Evolutionary conservation across 1,140 invertebrate species (phyloP).

Genomic region (Papilio polyxenes): DNA sequence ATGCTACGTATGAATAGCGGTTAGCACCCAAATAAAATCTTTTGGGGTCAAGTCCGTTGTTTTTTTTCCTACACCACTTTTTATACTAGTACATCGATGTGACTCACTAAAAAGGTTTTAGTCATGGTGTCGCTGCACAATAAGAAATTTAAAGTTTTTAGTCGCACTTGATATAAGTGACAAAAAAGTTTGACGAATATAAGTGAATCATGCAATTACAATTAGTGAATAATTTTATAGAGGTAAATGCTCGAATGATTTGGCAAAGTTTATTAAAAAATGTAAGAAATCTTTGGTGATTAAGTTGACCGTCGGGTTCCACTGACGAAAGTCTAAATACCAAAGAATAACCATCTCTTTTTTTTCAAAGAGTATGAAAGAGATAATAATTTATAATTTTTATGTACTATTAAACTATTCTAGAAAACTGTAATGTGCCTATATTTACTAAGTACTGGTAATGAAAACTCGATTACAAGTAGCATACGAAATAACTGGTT

Average conservation of each 20-base stretch:
- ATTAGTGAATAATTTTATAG: background rate
- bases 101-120: constrained; percentile 1
- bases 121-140: background rate
- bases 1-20: constrained; percentile 21
- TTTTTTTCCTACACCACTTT: constrained; percentile 1
- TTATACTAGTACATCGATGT: background rate
- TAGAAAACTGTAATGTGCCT: background rate
- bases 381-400: no score
- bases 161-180: background rate
- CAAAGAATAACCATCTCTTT: no score
- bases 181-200: background rate
- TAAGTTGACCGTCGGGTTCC: background rate
- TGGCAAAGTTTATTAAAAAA: background rate
- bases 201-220: background rate
- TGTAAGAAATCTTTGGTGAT: background rate
- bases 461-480: constrained; percentile 19
- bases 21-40: background rate
- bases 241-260: background rate
- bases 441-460: background rate
- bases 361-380: no score
- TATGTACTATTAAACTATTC: background rate
- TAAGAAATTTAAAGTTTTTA: background rate
- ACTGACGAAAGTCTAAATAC: no score
- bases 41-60: background rate
- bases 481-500: constrained; percentile 6